Base-by-base conservation (phyloP, 1,140 invertebrate species). In the Trinorchestia longiramus region DNA sequence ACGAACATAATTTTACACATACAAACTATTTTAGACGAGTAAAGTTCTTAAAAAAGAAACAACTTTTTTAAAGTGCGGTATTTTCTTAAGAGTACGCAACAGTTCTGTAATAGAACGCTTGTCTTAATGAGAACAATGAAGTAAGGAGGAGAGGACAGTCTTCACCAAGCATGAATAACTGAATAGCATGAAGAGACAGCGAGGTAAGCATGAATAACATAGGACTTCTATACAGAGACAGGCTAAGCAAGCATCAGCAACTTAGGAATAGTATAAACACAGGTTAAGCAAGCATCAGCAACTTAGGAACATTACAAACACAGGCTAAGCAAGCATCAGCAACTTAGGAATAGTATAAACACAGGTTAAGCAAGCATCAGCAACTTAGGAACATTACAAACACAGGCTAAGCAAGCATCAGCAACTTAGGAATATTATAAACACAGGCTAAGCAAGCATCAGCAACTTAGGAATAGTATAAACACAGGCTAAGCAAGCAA, bases 241-340 rank as follows among this genome's bases (percentile, higher is more conserved):
- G 62, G 6, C 62, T 19, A 36, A 23, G 8, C 28, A 77, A 36
- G 62, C 62, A 36, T 19, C 36, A 36, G 28, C 28, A 77, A 77
- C 62, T 23, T 15, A 77, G 28, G 15, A 77, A 77, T 77, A 77
- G 3, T 28, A 77, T 11, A 36, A 77, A 53, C 15, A 77, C 62
- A 15, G 62, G n/a, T 28, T 36, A 77, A 77, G 62, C 28, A 77
- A 77, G 62, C 62, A 77, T 77, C 15, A 77, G 62, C 62, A 77
- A 77, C 62, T 77, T 90, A 90, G 43, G 41, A 90, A 90, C 43
- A 90, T 41, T 3, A 90, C 40, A 41, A 87, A 8, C 4, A 42
- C n/a, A 42, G 88, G 62, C 62, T 77, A 77, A 77, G 62, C 62
- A 77, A 77, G 15, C 43, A 96, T n/a, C n/a, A n/a, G n/a, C n/a